Percentiles rank a stretch among this genome's conserved stretches.
phyloP scores from a whole-genome alignment of 2,888 invertebrate genomes.

The Phlogophora meticulosa region DNA sequence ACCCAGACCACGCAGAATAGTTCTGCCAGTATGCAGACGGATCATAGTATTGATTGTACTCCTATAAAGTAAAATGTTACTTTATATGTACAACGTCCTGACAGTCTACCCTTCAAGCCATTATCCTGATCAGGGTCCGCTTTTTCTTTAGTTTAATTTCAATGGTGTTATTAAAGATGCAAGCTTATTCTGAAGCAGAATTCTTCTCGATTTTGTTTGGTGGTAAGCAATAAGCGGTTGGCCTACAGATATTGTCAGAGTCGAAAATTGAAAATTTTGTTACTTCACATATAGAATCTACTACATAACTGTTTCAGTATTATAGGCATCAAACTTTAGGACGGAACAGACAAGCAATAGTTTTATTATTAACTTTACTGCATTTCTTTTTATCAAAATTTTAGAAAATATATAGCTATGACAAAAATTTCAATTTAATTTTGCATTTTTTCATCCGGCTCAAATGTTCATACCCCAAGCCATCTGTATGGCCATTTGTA shows the following conservation, averaged over 20 bases:
- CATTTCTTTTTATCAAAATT: background rate
- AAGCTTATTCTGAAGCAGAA: constrained; percentile 43
- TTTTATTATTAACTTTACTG: too few species aligned
- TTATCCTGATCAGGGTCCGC: constrained; percentile 47
- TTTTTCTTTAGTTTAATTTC: constrained; percentile 30
- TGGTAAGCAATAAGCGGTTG: constrained; percentile 54
- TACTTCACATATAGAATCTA: background rate
- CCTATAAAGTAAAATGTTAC: constrained; percentile 80
- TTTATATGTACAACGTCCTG: constrained; percentile 53
- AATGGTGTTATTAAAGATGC: constrained; percentile 24
- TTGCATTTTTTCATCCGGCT: constrained; percentile 16
- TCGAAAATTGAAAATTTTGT: constrained; percentile 36
- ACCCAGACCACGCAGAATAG: constrained; percentile 95
- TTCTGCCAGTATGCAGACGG: constrained; percentile 97
- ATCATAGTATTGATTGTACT: constrained; percentile 95
- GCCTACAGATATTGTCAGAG: constrained; percentile 51
- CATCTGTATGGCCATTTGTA: constrained; percentile 20
- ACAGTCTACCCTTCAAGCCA: constrained; percentile 50
- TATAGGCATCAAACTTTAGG: background rate
- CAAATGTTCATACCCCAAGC: constrained; percentile 15
- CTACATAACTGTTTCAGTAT: too few species aligned
- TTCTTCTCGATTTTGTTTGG: constrained; percentile 13
- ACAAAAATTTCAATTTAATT: constrained; percentile 32
- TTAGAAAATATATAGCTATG: background rate
- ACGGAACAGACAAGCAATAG: background rate